A percentile compares a stretch with the other conserved stretches of the same genome.
Conservation (phyloP, 2,888 invertebrate species). For the Calameuta filiformis region DNA sequence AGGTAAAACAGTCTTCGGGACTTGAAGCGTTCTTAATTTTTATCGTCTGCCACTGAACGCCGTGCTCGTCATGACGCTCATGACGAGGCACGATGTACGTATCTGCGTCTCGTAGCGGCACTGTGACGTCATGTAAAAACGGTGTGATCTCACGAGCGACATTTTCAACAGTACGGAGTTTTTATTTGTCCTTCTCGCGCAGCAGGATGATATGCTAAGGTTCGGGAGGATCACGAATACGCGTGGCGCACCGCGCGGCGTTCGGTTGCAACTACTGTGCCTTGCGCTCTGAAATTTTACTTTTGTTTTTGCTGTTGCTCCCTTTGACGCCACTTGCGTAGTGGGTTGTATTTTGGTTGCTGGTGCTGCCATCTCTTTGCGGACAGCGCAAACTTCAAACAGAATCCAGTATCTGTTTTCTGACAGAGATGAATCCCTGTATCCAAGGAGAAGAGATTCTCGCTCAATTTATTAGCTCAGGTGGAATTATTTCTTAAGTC, state of each 20-base stretch:
- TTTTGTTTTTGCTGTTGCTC: neutral
- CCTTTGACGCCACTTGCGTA: neutral
- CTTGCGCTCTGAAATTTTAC: neutral
- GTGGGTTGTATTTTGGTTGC: neutral
- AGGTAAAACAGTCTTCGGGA: neutral
- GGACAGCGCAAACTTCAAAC: neutral
- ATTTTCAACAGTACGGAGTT: neutral
- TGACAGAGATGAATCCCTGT: neutral
- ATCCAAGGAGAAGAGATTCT: neutral
- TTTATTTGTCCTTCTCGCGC: neutral
- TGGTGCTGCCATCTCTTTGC: neutral
- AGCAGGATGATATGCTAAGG: neutral
- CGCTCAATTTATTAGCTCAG: neutral
- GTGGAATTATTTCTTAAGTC: too few relatives aligned
- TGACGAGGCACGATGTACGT: neutral
- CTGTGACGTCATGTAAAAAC: neutral
- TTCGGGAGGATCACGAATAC: neutral
- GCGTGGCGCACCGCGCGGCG: constrained; percentile 1
- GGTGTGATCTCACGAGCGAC: neutral
- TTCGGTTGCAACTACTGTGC: neutral
- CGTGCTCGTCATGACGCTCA: neutral
- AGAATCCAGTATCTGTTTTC: neutral
- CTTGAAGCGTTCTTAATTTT: neutral
- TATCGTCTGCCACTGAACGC: neutral
- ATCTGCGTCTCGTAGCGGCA: neutral